These are phyloP conservation scores for Phalacrocorax aristotelis DNA, from an alignment of 2,113 vertebrate species.

Conservation along the genomic window DNA sequence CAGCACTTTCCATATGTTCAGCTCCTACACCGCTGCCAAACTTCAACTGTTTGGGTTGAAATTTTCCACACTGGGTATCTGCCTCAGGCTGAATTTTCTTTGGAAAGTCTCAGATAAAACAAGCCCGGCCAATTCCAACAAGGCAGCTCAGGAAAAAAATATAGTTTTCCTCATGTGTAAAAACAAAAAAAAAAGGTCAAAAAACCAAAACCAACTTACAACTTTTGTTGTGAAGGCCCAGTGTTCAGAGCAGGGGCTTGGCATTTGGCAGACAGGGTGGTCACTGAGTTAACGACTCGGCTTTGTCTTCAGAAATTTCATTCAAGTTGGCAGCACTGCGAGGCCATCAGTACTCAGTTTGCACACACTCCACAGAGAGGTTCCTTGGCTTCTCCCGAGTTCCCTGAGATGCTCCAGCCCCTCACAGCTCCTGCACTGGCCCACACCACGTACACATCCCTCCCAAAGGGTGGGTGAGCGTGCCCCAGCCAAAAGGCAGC, in stretches of 20 bases:
- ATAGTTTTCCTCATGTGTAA: background rate
- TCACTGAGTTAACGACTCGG: accelerated
- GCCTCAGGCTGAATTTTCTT: background rate
- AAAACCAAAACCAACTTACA: background rate
- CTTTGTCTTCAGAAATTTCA: background rate
- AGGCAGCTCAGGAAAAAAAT: background rate
- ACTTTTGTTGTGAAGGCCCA: background rate
- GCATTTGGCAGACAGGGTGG: background rate
- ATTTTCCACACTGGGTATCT: constrained; percentile 36
- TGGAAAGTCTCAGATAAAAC: background rate
- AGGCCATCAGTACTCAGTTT: background rate
- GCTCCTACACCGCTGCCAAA: background rate
- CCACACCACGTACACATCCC: background rate
- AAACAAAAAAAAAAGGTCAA: background rate
- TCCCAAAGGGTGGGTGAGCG: background rate
- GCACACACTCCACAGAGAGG: background rate
- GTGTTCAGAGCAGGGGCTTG: background rate
- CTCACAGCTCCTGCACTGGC: background rate
- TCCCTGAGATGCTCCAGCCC: background rate
- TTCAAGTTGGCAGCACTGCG: background rate
- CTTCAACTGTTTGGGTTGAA: constrained; percentile 28
- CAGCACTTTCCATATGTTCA: background rate
- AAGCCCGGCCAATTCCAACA: background rate
- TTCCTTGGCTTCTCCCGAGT: background rate
- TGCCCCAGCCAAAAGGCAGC: background rate